A percentile compares a stretch with the other conserved stretches of the same genome.
Conservation (phyloP, 2,888 invertebrate species). For the Sinotaia quadrata region DNA sequence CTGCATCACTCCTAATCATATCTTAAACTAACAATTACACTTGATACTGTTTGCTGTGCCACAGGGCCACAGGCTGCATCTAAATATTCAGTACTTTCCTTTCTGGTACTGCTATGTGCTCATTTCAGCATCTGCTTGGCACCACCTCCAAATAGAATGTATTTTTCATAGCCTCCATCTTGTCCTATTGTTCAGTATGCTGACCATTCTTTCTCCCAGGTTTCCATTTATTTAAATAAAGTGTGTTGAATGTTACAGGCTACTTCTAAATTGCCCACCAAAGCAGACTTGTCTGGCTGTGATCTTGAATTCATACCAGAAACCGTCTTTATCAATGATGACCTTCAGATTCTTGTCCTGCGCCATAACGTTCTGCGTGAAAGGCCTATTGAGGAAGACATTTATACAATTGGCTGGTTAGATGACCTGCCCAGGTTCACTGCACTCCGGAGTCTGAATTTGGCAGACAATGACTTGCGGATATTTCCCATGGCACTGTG, state of each 20-base stretch:
- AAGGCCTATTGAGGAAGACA: constrained; percentile 70
- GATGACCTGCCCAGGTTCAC: constrained; percentile 72
- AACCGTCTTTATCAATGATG: constrained; percentile 71
- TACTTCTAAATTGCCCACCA: constrained; percentile 71
- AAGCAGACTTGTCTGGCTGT: constrained; percentile 73
- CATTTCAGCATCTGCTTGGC: too few relatives aligned
- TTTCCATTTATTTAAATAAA: too few relatives aligned
- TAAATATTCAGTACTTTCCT: too few relatives aligned
- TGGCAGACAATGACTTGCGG: constrained; percentile 72
- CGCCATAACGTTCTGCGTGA: constrained; percentile 72
- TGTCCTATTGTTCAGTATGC: too few relatives aligned
- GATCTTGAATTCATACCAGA: constrained; percentile 74
- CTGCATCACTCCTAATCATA: too few relatives aligned
- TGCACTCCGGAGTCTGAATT: constrained; percentile 70
- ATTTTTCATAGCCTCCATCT: too few relatives aligned
- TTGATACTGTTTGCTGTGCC: too few relatives aligned
- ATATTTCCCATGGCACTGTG: constrained; percentile 71
- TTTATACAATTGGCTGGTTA: constrained; percentile 72
- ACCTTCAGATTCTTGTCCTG: constrained; percentile 71
- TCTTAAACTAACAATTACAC: too few relatives aligned
- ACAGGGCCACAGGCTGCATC: too few relatives aligned
- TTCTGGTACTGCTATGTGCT: too few relatives aligned
- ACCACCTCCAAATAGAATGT: too few relatives aligned
- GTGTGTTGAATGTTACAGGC: constrained; percentile 58
- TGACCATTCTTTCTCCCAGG: too few relatives aligned